Conservation (phyloP, 2,888 invertebrate species). For the Schizotus pectinicornis region DNA sequence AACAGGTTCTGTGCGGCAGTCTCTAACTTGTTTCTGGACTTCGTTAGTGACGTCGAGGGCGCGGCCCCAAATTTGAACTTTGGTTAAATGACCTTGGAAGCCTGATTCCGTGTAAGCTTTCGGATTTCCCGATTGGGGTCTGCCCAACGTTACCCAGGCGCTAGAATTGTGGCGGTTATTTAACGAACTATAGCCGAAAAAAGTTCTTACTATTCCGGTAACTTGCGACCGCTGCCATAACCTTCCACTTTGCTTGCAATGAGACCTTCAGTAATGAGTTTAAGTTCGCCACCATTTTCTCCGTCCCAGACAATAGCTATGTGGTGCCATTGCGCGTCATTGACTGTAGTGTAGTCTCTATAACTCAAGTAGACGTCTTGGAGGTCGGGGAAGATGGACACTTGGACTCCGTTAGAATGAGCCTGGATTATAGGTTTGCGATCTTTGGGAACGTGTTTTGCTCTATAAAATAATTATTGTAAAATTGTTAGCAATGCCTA, state of each 20-base stretch:
- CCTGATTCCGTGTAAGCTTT: slow-evolving; percentile 86
- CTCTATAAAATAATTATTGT: slow-evolving; percentile 61
- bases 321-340: slow-evolving; percentile 97
- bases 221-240: slow-evolving; percentile 80
- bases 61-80: slow-evolving; percentile 93
- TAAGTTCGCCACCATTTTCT: slow-evolving; percentile 81
- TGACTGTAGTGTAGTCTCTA: slow-evolving; percentile 89
- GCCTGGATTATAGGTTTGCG: slow-evolving; percentile 87
- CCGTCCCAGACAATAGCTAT: slow-evolving; percentile 96
- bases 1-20: slow-evolving; percentile 91
- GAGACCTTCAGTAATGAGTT: slow-evolving; percentile 93
- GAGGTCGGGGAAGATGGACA: slow-evolving; percentile 86
- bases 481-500: neutral
- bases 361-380: slow-evolving; percentile 91
- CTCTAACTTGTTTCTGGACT: slow-evolving; percentile 91
- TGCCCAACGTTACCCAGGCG: slow-evolving; percentile 91
- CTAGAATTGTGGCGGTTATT: slow-evolving; percentile 59
- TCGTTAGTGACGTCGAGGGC: slow-evolving; percentile 91
- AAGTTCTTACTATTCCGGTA: slow-evolving; percentile 80
- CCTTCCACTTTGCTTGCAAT: slow-evolving; percentile 92
- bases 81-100: slow-evolving; percentile 94
- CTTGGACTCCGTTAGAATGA: slow-evolving; percentile 91
- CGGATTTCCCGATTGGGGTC: slow-evolving; percentile 82
- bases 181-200: neutral
- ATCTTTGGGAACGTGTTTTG: slow-evolving; percentile 77